Evolutionary conservation across 2,113 vertebrate genomes (phyloP).

Genomic region (Pavo muticus): DNA sequence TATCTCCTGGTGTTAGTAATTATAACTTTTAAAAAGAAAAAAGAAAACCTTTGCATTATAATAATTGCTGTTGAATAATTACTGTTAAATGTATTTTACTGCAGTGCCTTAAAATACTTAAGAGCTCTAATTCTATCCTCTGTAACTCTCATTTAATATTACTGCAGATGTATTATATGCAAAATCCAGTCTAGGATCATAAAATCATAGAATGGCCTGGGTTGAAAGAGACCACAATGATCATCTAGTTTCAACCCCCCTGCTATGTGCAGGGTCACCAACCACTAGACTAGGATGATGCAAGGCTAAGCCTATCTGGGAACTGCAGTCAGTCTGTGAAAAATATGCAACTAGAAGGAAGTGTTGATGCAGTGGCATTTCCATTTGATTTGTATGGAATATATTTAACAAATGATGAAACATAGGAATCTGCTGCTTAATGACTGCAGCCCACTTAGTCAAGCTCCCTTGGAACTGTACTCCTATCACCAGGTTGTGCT

Average conservation of each 20-base stretch:
- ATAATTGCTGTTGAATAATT: neutral
- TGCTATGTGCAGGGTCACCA: too few species aligned
- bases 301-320: neutral
- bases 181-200: neutral
- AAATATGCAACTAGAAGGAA: neutral
- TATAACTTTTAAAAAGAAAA: neutral
- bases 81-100: too few species aligned
- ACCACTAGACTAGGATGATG: too few species aligned
- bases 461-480: neutral
- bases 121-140: neutral
- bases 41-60: neutral
- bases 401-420: neutral
- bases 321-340: neutral
- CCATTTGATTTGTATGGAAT: neutral
- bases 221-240: too few species aligned
- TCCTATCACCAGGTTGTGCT: neutral
- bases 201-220: too few species aligned
- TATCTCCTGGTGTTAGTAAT: neutral
- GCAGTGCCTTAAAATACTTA: neutral
- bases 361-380: neutral
- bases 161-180: neutral
- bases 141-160: neutral
- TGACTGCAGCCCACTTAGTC: neutral
- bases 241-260: too few species aligned
- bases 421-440: neutral